phyloP scores from a whole-genome alignment of 2,888 invertebrate genomes.

The Sepiola atlantica region DNA sequence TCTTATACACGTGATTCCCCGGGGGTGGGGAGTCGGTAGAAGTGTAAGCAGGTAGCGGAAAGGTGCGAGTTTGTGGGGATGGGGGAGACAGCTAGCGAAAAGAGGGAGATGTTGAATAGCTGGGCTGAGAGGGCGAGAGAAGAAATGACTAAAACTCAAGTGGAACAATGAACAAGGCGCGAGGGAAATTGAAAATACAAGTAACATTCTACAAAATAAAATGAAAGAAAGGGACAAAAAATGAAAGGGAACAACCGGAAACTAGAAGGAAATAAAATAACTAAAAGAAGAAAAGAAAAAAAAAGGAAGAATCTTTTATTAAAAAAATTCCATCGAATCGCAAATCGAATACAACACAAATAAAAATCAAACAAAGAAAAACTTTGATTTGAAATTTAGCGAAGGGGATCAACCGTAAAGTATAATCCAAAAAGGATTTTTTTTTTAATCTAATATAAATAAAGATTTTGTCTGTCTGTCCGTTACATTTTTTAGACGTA shows the following conservation, averaged over 20 bases:
- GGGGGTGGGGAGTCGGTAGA: background rate
- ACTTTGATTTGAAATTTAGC: background rate
- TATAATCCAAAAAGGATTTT: background rate
- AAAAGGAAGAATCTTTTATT: background rate
- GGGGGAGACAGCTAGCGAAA: background rate
- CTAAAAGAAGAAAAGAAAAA: background rate
- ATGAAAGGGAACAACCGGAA: background rate
- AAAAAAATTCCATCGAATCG: background rate
- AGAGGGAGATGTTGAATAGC: background rate
- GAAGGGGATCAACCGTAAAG: background rate
- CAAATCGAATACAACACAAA: background rate
- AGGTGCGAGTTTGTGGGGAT: background rate
- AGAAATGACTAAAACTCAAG: conserved; percentile 32
- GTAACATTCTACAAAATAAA: background rate
- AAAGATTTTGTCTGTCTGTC: no score
- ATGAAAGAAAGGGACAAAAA: background rate
- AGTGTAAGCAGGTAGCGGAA: background rate
- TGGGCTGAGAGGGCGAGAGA: background rate
- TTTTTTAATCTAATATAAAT: no score
- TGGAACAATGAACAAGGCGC: background rate
- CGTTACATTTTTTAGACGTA: no score
- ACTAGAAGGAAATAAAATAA: no score
- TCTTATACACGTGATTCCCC: conserved; percentile 6
- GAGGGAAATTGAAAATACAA: background rate
- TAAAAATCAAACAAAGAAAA: background rate